These are phyloP conservation scores for Dendrocopos noguchii DNA, from an alignment of 2,113 vertebrate species.

Conservation along the genomic window DNA sequence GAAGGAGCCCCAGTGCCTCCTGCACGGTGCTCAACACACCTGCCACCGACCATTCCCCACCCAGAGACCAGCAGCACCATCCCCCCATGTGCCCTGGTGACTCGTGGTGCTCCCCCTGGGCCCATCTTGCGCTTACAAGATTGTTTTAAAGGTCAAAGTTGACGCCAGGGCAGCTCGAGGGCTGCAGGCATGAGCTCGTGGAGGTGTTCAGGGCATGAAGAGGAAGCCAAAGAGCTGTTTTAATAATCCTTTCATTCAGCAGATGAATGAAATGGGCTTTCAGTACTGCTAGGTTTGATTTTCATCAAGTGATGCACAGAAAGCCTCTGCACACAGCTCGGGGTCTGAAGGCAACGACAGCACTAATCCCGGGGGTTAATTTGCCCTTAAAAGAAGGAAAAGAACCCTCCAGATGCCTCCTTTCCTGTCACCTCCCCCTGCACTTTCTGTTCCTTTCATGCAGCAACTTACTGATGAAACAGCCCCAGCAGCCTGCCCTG, in stretches of 20 bases:
- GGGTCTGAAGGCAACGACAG: conserved; percentile 25
- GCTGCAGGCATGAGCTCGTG: neutral
- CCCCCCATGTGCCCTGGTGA: fast-evolving
- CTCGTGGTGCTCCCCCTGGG: fast-evolving
- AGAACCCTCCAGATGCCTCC: neutral
- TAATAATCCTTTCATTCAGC: conserved; percentile 36
- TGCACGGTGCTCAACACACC: neutral
- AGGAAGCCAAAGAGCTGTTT: conserved; percentile 14
- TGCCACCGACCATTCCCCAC: neutral
- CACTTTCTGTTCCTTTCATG: neutral
- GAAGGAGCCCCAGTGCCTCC: neutral
- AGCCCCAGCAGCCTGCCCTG: neutral
- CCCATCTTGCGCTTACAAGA: neutral
- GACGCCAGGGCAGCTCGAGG: neutral
- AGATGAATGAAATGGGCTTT: conserved; percentile 32
- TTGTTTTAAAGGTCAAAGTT: neutral
- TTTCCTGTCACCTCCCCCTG: conserved; percentile 25
- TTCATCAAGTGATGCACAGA: conserved; percentile 14
- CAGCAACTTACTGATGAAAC: neutral
- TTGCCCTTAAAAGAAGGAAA: conserved; percentile 4
- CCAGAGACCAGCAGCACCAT: neutral
- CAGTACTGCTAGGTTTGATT: conserved; percentile 54
- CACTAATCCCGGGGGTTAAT: conserved; percentile 33
- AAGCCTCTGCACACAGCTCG: conserved; percentile 15
- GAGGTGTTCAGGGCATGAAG: conserved; percentile 2